Conservation (phyloP, 2,888 invertebrate genomes). For the Epinotia brunnichana region DNA sequence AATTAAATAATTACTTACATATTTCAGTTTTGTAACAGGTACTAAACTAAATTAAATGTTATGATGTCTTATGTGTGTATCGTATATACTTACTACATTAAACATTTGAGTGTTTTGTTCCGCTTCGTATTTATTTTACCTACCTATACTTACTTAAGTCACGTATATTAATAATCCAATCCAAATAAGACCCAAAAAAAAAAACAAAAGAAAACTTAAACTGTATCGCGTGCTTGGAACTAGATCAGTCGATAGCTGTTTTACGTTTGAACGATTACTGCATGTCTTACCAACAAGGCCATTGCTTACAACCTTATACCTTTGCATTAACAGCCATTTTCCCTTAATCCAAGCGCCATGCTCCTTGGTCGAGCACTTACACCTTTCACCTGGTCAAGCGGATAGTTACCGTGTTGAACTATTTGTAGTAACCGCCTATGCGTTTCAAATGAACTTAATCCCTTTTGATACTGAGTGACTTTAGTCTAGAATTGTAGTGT, state of each 20-base stretch:
- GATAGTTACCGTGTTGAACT: conserved; percentile 22
- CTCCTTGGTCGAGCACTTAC: conserved; percentile 44
- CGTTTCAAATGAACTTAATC: not conserved
- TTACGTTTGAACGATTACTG: conserved; percentile 20
- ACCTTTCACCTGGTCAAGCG: conserved; percentile 62
- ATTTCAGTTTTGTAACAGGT: too few species aligned
- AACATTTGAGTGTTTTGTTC: too few species aligned
- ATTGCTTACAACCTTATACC: not conserved
- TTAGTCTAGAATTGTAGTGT: conserved; percentile 51
- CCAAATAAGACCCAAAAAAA: conserved; percentile 38
- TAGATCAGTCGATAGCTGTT: conserved; percentile 40
- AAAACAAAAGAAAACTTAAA: conserved; percentile 36
- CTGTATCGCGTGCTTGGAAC: conserved; percentile 39
- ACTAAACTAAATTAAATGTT: too few species aligned
- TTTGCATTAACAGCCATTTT: not conserved
- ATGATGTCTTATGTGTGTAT: too few species aligned
- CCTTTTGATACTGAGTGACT: not conserved
- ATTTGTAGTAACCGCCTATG: not conserved
- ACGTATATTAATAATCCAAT: not conserved
- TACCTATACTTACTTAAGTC: not conserved
- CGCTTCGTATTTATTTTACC: not conserved
- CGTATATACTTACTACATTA: too few species aligned
- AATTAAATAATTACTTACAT: too few species aligned
- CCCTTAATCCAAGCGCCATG: not conserved
- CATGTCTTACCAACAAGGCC: not conserved